A percentile compares a stretch with the other conserved stretches of the same genome.
Evolutionary conservation across 1,140 invertebrate genomes (phyloP).

Genomic region (Paramacrobiotus metropolitanus): DNA sequence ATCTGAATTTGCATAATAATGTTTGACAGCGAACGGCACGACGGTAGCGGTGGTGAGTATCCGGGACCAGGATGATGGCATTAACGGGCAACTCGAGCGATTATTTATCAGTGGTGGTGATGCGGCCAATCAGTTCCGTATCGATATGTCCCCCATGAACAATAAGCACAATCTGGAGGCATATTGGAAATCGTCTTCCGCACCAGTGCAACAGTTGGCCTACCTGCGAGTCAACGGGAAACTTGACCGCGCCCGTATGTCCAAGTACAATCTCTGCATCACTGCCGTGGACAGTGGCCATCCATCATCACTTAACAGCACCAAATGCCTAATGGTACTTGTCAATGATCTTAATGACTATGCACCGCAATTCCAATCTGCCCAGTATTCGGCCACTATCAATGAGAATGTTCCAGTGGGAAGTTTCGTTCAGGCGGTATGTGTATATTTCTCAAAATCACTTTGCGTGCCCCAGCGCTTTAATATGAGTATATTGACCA

Average conservation of each 20-base stretch:
- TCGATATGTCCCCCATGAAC: background rate
- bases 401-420: slow-evolving; percentile 19
- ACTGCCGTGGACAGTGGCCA: slow-evolving; percentile 15
- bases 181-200: background rate
- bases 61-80: slow-evolving; percentile 62
- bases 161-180: background rate
- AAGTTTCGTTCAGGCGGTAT: slow-evolving; percentile 16
- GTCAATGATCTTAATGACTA: slow-evolving; percentile 22
- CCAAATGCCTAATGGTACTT: slow-evolving; percentile 13
- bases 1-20: too few species aligned
- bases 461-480: too few species aligned
- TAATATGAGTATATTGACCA: too few species aligned
- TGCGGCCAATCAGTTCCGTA: background rate
- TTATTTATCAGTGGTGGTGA: slow-evolving; percentile 23
- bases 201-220: background rate
- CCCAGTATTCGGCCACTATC: slow-evolving; percentile 14
- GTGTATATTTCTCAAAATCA: too few species aligned
- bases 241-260: slow-evolving; percentile 17
- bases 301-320: slow-evolving; percentile 12
- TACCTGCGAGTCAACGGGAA: slow-evolving; percentile 14
- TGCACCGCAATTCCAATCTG: slow-evolving; percentile 16
- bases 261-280: slow-evolving; percentile 16
- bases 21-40: slow-evolving; percentile 54
- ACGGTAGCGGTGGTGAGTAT: slow-evolving; percentile 80
- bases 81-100: slow-evolving; percentile 62